Conservation (phyloP, 2,888 invertebrate genomes). For the Eristalis tenax region DNA sequence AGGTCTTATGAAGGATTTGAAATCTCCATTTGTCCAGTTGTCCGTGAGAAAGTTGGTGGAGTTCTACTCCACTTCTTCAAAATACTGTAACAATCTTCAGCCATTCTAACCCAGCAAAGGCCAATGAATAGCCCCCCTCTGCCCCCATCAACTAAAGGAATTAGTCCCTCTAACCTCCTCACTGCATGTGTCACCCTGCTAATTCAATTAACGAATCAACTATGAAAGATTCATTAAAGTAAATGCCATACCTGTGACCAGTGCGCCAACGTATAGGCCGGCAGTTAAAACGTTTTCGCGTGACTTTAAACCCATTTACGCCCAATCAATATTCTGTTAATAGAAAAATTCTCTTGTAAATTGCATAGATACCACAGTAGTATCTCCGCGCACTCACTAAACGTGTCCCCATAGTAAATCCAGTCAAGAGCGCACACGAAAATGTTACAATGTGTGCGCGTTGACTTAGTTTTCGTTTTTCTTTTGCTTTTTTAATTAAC, state of each 20-base stretch:
- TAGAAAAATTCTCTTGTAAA: constrained; percentile 57
- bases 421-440: constrained; percentile 15
- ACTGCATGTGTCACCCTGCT: constrained; percentile 26
- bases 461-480: not conserved
- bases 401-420: constrained; percentile 20
- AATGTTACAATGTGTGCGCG: not conserved
- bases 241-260: not conserved
- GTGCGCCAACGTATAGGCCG: not conserved
- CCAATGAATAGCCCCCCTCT: constrained; percentile 10
- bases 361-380: constrained; percentile 23
- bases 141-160: constrained; percentile 23
- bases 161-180: constrained; percentile 5
- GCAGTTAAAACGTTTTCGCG: constrained; percentile 28
- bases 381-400: not conserved
- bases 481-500: constrained; percentile 23
- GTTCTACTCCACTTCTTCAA: not conserved
- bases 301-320: constrained; percentile 53
- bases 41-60: too few relatives aligned
- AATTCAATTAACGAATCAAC: constrained; percentile 58
- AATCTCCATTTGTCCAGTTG: too few relatives aligned
- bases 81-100: not conserved
- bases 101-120: not conserved
- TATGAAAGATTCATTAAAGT: not conserved
- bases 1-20: too few relatives aligned
- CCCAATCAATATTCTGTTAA: constrained; percentile 63